Base-by-base conservation (phyloP, 1,140 invertebrate genomes). In the Leptoteleia sp. region DNA sequence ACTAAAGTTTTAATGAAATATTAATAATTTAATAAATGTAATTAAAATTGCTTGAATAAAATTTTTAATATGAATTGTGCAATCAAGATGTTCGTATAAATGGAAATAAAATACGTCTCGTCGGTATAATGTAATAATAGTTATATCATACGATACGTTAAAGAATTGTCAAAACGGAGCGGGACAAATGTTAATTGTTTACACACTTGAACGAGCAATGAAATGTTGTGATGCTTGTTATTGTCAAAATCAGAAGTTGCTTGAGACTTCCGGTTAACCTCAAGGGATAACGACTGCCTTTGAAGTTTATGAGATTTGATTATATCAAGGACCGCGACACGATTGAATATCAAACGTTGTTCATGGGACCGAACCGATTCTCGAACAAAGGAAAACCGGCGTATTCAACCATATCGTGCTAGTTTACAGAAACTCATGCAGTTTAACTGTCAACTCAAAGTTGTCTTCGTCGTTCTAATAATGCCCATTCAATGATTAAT, bases 231-330 rank as follows among this genome's bases (percentile, higher is more conserved):
- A 70, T 59, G 61, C 77, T 80, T 68, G 52, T 80, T 72, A 76
- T 76, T 76, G 72, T 72, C 77, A 73, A 76, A 73, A 65, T 68
- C 62, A 73, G 67, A 76, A 68, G 65, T 65, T 76, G 38, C 42
- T 64, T 57, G 70, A 70, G 67, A 79, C 76, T 75, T 70, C 68
- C 61, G 72, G 72, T 72, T 68, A 80, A 68, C 64, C 71, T 77
- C 78, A 52, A 79, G 80, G 65, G 76, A 81, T 57, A 80, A 65
- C 70, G 68, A 82, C 67, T 65, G 79, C 77, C 80, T 85, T 81
- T 84, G 82, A 84, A 81, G 81, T 84, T 82, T 80, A 83, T 84
- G 76, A 72, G 80, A 84, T 82, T 84, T 81, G 80, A 85, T 85
- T 80, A 83, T 82, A 79, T 78, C 72, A 75, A 67, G 64, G 68